Base-by-base conservation (phyloP, 2,888 invertebrate species). In the Mycalesis mineus region DNA sequence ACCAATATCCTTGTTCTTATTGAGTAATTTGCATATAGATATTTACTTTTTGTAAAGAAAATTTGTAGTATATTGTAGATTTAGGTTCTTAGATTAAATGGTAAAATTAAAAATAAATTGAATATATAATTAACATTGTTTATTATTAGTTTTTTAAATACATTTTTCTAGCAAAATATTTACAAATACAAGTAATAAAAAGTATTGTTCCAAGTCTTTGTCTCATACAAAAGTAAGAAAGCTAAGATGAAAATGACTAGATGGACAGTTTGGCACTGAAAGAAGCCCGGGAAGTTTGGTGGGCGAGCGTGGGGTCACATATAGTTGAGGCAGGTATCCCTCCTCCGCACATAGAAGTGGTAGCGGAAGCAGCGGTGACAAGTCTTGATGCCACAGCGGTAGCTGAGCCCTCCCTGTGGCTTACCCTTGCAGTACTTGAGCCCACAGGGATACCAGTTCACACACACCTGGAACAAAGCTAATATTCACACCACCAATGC, bases 401-500 rank as follows among this genome's bases (percentile, higher is more conserved):
- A 98, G 91, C 92, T 91, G 85, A 93, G 77, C 8, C 89, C 84
- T 9, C 91, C 91, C 66, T 92, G 91, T 44, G 93, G 92, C 79
- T 95, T 95, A 44, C 95, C 95, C 73, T 96, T 96, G 86, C 98
- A 98, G 86, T 97, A 98, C 78, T 98, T 98, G 42, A 98, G 91
- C 17, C 97, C 97, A 81, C 98, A 98, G 0, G 98, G 98, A 83
- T 97, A 98, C 98, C 98, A 98, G 54, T 97, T 97, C 53, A 98
- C 94, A 80, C 97, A 61, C 11, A 63, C 55, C 54, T 61, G 15
- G 28, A 44, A 54, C 17, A 22, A 49, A 37, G 9, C 3, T 4
- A 4, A 22, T 5, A 22, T 22, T 22, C 5, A 22, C 5, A 22
- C 5, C 22, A 22, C 5, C 22, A 22, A 22, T n/a, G n/a, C n/a